These are phyloP conservation scores for Liasis olivaceus DNA, from an alignment of 2,797 vertebrate genomes.

Conservation along the genomic window DNA sequence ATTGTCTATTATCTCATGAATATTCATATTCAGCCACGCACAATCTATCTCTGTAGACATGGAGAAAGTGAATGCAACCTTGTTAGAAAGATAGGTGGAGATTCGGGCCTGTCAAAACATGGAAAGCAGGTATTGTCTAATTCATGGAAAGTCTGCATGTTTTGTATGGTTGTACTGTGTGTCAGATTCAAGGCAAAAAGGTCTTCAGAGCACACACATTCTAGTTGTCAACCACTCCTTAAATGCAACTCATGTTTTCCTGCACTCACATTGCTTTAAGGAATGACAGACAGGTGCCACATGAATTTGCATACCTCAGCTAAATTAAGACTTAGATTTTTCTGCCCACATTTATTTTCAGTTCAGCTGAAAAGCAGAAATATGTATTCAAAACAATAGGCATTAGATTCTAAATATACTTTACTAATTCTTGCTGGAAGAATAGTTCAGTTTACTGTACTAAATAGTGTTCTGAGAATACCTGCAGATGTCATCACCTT, in stretches of 20 bases:
- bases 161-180: not conserved
- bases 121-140: slow-evolving; percentile 85
- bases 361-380: not conserved
- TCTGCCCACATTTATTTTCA: not conserved
- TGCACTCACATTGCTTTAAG: not conserved
- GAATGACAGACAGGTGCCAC: not conserved
- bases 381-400: not conserved
- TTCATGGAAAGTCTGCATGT: not conserved
- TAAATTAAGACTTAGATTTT: not conserved
- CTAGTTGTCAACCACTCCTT: not conserved
- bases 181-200: not conserved
- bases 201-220: not conserved
- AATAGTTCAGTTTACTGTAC: not conserved
- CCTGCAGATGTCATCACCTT: not conserved
- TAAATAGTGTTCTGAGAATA: not conserved
- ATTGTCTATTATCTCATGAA: slow-evolving; percentile 99
- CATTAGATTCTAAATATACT: not conserved
- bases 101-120: slow-evolving; percentile 84
- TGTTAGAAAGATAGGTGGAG: slow-evolving; percentile 89
- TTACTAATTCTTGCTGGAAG: not conserved
- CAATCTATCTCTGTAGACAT: slow-evolving; percentile 95
- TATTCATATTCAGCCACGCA: slow-evolving; percentile 94
- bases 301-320: slow-evolving; percentile 10
- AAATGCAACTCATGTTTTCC: not conserved
- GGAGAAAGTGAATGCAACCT: slow-evolving; percentile 93